These are phyloP conservation scores for Tetraneura akinire DNA, from an alignment of 1,140 invertebrate species.

Conservation along the genomic window DNA sequence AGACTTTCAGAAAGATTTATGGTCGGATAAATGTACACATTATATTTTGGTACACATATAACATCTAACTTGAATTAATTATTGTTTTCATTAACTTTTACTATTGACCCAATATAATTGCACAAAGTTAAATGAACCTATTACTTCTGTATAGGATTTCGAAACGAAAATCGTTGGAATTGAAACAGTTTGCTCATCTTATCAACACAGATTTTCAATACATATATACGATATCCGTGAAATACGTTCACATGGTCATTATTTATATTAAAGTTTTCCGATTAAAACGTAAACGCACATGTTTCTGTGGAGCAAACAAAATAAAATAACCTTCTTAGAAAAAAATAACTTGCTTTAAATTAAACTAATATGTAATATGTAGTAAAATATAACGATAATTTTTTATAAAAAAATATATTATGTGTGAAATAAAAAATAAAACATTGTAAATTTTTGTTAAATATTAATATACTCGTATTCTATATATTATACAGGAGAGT, in stretches of 20 bases:
- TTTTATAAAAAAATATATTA: no score
- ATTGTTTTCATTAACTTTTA: constrained; percentile 9
- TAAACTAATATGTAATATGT: no score
- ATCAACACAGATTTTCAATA: neutral
- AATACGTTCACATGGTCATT: neutral
- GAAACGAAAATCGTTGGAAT: neutral
- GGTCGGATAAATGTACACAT: neutral
- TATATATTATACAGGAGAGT: no score
- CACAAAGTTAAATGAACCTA: constrained; percentile 9
- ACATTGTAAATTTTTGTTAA: no score
- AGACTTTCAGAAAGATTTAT: neutral
- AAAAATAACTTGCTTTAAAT: no score
- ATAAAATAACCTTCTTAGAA: no score
- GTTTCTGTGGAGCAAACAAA: no score
- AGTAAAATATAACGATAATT: no score
- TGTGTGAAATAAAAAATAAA: no score
- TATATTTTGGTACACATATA: neutral
- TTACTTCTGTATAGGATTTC: neutral
- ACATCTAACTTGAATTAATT: constrained; percentile 18
- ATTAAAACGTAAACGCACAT: no score
- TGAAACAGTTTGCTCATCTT: neutral
- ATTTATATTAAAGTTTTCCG: neutral
- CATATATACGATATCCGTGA: no score
- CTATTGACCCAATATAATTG: neutral
- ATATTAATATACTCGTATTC: no score